phyloP scores from a whole-genome alignment of 2,888 invertebrate genomes.

The Chalcis sispes region DNA sequence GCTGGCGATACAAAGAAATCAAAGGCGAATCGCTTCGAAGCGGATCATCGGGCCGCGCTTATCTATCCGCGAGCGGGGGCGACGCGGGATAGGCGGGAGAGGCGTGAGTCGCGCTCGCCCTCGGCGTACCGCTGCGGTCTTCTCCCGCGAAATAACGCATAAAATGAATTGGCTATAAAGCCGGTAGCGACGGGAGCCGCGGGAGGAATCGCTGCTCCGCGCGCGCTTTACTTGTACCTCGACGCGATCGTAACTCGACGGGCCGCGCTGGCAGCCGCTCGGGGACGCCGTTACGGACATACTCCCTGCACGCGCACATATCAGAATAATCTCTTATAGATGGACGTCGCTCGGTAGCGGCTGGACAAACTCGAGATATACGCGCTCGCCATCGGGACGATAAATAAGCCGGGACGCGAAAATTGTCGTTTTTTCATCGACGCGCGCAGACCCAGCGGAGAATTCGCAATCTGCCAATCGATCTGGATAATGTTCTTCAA shows the following conservation, averaged over 20 bases:
- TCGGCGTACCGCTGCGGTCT: conserved; percentile 59
- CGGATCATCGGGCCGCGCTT: conserved; percentile 13
- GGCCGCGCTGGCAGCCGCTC: not conserved
- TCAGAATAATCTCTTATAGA: conserved; percentile 68
- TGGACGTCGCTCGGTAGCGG: conserved; percentile 52
- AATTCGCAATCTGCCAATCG: conserved; percentile 45
- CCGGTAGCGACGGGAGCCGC: conserved; percentile 61
- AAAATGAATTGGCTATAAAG: conserved; percentile 74
- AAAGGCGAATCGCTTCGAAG: conserved; percentile 1
- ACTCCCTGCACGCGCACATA: conserved; percentile 64
- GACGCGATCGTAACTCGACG: no score
- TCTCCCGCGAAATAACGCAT: conserved; percentile 72
- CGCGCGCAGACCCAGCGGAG: not conserved
- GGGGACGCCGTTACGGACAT: conserved; percentile 60
- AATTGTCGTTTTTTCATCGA: conserved; percentile 20
- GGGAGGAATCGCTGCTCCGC: conserved; percentile 34
- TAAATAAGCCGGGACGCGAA: conserved; percentile 43
- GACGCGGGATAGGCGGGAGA: not conserved
- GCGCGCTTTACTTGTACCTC: no score
- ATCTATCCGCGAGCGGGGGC: not conserved
- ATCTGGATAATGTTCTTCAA: conserved; percentile 31
- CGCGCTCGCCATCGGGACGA: conserved; percentile 48
- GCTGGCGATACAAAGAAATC: conserved; percentile 1
- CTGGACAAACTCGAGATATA: conserved; percentile 55
- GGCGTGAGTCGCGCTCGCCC: not conserved